Evolutionary conservation across 2,888 invertebrate genomes (phyloP), one percentile per base, ranked within the genome.

Genomic region (Eristalis pertinax): DNA sequence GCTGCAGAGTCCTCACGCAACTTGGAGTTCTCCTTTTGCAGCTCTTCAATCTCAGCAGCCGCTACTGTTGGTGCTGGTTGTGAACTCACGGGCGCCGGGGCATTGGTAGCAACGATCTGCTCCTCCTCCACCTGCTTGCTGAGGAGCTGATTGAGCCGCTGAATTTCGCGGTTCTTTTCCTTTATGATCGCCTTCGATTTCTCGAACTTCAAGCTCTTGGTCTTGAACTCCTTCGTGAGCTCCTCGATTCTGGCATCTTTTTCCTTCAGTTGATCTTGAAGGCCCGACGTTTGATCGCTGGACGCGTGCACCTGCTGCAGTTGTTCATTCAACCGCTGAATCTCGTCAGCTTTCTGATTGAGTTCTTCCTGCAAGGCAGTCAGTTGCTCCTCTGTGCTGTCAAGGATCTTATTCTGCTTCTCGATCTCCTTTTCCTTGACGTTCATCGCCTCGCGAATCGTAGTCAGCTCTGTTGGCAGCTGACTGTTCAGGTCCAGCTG

Each of bases 151-250:
- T 91, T 90, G 8, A 93, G 86, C 4, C 89, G 90, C 70, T 94
- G 94, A 85, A 94, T 94, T 93, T 95, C 94, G 92, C 94, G 93
- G 92, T 95, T 94, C 70, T 94, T 93, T 88, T 94, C 94, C 91
- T 94, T 94, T 69, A 94, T 93, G 89, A 95, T 92, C 63, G 93
- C 90, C 91, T 93, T 92, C 77, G 94, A 92, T 90, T 94, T 92
- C 89, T 94, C 93, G 90, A 94, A 93, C 90, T 95, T 94, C 56
- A 94, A 93, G 10, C 93, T 92, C 81, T 94, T 94, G 26, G 94
- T 93, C 75, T 95, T 93, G 83, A 94, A 92, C 88, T 94, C 93
- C 4, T 91, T 91, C 83, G 94, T 93, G 77, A 95, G 90, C 64
- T 94, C 94, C 84, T 93, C 93, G 35, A 94, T 92, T 65, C 93